A percentile compares a stretch with the other conserved stretches of the same genome.
These are phyloP conservation scores for Merluccius polli DNA, from an alignment of 2,797 vertebrate genomes.

Conservation along the genomic window DNA sequence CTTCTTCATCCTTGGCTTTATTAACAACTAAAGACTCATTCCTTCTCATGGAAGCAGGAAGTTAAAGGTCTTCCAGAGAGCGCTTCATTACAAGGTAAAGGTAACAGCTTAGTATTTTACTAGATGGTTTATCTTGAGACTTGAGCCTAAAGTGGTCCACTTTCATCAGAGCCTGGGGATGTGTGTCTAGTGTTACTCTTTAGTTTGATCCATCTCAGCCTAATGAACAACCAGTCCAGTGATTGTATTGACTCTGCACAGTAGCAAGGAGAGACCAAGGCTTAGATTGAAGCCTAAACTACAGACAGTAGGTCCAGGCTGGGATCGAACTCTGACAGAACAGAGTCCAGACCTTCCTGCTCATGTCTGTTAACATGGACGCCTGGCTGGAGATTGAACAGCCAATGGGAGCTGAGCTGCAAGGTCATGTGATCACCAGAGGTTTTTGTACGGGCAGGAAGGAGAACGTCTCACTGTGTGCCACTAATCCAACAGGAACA, in stretches of 20 bases:
- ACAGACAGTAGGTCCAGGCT: not conserved
- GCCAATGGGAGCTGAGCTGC: not conserved
- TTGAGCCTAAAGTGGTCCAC: not conserved
- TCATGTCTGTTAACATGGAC: not conserved
- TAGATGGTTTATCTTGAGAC: not conserved
- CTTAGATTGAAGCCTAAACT: not conserved
- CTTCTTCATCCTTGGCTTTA: not conserved
- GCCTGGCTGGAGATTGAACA: not conserved
- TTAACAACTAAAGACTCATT: not conserved
- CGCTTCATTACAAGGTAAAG: not conserved
- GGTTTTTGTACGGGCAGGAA: slow-evolving; percentile 27
- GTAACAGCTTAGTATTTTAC: not conserved
- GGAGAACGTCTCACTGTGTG: slow-evolving; percentile 27
- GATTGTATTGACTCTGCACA: not conserved
- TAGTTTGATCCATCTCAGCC: not conserved
- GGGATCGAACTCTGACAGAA: not conserved
- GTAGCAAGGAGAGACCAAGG: not conserved
- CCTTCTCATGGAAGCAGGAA: not conserved
- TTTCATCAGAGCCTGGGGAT: not conserved
- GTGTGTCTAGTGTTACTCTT: not conserved
- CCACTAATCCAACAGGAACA: not conserved
- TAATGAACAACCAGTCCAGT: not conserved
- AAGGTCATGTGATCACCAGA: not conserved
- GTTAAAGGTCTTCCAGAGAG: not conserved
- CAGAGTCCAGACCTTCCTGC: not conserved